Evolutionary conservation across 1,140 invertebrate species (phyloP), one percentile per base, ranked within the genome.

Genomic region (Metaphire vulgaris): DNA sequence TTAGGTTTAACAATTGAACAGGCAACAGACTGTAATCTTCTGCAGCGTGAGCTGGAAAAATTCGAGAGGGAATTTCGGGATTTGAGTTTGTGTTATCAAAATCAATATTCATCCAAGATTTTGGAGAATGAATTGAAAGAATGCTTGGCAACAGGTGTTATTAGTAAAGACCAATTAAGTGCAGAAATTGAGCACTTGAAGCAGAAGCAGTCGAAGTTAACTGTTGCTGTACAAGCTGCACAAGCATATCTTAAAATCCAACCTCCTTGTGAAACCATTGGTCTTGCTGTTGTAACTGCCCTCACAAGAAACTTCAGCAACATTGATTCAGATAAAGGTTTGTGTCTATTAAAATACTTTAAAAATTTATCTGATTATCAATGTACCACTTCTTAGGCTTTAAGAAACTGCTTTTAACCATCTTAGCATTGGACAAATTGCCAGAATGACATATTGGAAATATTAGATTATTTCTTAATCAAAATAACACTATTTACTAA

Each of bases 191-290:
- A 66, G 29, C 56, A 68, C 34, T 70, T 76, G 16, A 80, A 76
- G 72, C 71, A 64, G 28, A 79, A 75, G 30, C 66, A 30, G 72
- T 41, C 76, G 33, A 79, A 75, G 34, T 34, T 79, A 21, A 78
- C 76, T 33, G 82, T 84, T 56, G 84, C 84, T 31, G 72, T 83
- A 33, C 83, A 84, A 73, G 84, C 83, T 68, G 83, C 82, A 12
- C 80, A 83, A 74, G 81, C 82, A 21, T 86, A 85, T 76, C 84
- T 84, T 56, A 78, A 82, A 30, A 80, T 83, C 29, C 83, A 84
- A 73, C 85, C 85, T 0, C 84, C 82, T 1, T 82, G 85, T 76
- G 82, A 85, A 78, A 85, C 84, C 14, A 83, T 86, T 2, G 85
- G 84, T 1, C 83, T 85, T 80, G 82, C 83, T 71, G 83, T 86